phyloP scores from a whole-genome alignment of 2,113 vertebrate genomes.

The Phrynosoma blainvillii region DNA sequence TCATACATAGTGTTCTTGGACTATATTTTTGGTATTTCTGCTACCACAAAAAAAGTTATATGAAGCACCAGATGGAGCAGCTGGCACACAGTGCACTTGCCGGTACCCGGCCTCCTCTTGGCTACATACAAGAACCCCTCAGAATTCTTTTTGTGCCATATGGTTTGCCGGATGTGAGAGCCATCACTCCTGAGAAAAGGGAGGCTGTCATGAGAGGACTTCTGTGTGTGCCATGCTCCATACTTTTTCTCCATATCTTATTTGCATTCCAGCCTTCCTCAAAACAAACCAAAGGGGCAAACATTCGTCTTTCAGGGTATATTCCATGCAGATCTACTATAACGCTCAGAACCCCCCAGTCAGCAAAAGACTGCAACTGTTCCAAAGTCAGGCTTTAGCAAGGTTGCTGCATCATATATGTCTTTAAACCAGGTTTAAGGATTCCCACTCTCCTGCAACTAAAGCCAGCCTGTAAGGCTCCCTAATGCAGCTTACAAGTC shows the following conservation, averaged over 20 bases:
- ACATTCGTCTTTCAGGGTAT: background rate
- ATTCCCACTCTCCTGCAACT: background rate
- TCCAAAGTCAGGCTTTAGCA: background rate
- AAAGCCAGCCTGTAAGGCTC: background rate
- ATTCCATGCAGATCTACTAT: background rate
- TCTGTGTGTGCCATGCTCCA: background rate
- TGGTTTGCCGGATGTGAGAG: background rate
- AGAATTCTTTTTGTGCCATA: background rate
- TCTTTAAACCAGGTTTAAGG: background rate
- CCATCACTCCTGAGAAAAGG: background rate
- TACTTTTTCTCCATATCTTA: background rate
- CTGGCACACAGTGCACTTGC: background rate
- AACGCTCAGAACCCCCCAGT: background rate
- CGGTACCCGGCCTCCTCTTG: background rate
- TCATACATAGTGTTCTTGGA: background rate
- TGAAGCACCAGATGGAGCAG: background rate
- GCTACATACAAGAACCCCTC: background rate
- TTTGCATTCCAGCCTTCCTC: background rate
- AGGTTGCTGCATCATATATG: background rate
- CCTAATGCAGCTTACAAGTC: too few relatives aligned
- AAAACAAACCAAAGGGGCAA: background rate
- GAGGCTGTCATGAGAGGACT: background rate
- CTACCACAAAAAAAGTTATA: background rate
- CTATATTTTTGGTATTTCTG: background rate
- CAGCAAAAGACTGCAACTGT: background rate